Evolutionary conservation across 2,888 invertebrate genomes (phyloP), one percentile per base, ranked within the genome.

Genomic region (Hymenopus coronatus): DNA sequence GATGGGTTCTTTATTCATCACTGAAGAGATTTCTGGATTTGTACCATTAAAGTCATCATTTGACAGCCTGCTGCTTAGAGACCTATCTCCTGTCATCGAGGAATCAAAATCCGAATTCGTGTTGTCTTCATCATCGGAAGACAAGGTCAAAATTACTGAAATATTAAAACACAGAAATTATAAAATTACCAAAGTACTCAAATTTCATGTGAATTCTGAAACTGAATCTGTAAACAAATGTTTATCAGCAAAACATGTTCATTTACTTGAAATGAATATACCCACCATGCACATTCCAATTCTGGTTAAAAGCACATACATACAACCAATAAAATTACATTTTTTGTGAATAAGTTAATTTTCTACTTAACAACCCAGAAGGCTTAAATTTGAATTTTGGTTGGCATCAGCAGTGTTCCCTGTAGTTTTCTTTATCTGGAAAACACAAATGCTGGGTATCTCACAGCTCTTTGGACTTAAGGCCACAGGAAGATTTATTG

Each of bases 61-160:
- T 20, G 85, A 40, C 4, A 88, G 20, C 30, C 46, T n/a, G 46
- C 85, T 86, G 28, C 27, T 54, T 30, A 82, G 25, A 1, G 54
- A 46, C 25, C 85, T 88, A 85, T 88, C 88, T 14, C 82, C 87
- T 28, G 33, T 33, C 33, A 28, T 1, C 20, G 88, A 4, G 25
- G 85, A 28, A 15, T 86, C 88, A n/a, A 82, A 46, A 46, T 88
- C 83, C 89, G 93, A 94, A 94, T 93, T 90, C 54, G 91, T 91
- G 20, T 92, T 92, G 14, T 92, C 96, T 91, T 96, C 96, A 91
- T 96, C 96, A 91, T 96, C 96, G 88, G 96, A 94, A 2, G 94
- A 94, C 91, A 94, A 93, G 20, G 93, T 93, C 88, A 94, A 91
- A 90, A 93, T 93, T 90, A 93, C 93, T 92, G 91, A 81, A 90